Percentiles rank a stretch among this genome's conserved stretches.
Evolutionary conservation across 2,888 invertebrate species (phyloP).

Genomic region (Dicyrtomina minuta): DNA sequence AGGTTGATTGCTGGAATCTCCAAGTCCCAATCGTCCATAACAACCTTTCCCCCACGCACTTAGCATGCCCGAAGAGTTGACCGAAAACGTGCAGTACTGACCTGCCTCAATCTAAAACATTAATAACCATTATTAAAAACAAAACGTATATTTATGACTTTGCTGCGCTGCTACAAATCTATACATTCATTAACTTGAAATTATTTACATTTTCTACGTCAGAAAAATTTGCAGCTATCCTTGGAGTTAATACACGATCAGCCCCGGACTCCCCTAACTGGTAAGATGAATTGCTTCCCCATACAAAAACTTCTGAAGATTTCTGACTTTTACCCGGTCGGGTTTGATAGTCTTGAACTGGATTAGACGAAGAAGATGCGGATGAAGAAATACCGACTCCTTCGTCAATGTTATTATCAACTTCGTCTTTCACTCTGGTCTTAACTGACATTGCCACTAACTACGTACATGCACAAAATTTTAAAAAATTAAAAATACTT

Average conservation of each 20-base stretch:
- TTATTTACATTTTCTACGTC: constrained; percentile 62
- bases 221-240: constrained; percentile 62
- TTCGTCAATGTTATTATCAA: constrained; percentile 17
- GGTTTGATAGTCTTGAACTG: constrained; percentile 3
- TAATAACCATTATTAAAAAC: no score
- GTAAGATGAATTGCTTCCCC: constrained; percentile 68
- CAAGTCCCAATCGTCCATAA: constrained; percentile 66
- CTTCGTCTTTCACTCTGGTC: constrained; percentile 23
- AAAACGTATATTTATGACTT: no score
- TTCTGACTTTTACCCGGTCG: constrained; percentile 43
- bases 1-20: constrained; percentile 65
- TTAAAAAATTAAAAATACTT: constrained; percentile 1
- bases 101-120: constrained; percentile 63
- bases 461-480: constrained; percentile 25
- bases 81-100: constrained; percentile 66
- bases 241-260: constrained; percentile 64
- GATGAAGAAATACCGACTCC: constrained; percentile 18
- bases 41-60: constrained; percentile 67
- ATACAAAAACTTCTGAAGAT: constrained; percentile 61
- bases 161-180: constrained; percentile 16
- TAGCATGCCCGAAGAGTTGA: constrained; percentile 63
- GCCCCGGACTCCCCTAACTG: constrained; percentile 65
- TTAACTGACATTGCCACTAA: constrained; percentile 44
- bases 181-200: no score
- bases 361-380: constrained; percentile 4